Evolutionary conservation across 2,888 invertebrate genomes (phyloP).

Genomic region (Hermodice carunculata): DNA sequence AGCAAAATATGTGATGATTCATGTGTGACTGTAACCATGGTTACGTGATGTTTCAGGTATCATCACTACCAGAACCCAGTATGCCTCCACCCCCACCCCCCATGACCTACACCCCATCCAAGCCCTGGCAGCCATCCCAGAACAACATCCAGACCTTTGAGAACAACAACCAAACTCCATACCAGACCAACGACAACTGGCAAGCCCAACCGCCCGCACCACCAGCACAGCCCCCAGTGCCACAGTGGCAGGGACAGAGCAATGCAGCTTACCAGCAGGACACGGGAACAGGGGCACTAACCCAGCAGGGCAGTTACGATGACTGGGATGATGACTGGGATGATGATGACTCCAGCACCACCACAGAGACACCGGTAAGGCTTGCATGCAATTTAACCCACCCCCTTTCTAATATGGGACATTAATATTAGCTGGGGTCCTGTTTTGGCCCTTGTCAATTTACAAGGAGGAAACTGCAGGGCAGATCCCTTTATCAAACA

Average conservation of each 20-base stretch:
- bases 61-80: slow-evolving; percentile 64
- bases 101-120: slow-evolving; percentile 51
- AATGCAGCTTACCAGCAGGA: background rate
- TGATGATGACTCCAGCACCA: slow-evolving; percentile 36
- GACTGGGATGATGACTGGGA: slow-evolving; percentile 42
- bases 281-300: background rate
- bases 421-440: background rate
- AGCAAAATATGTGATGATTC: too few species aligned
- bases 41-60: too few species aligned
- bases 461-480: too few species aligned
- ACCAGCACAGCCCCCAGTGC: background rate
- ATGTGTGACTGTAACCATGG: too few species aligned
- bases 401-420: too few species aligned
- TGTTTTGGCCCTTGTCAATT: background rate
- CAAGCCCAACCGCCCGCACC: background rate
- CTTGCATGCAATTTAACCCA: too few species aligned
- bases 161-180: background rate
- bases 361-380: slow-evolving; percentile 27
- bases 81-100: slow-evolving; percentile 66
- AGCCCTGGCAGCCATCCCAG: slow-evolving; percentile 22
- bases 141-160: background rate
- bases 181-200: too few species aligned
- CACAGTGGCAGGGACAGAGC: background rate
- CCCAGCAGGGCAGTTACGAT: slow-evolving; percentile 27
- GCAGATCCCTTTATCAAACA: too few species aligned